phyloP scores from a whole-genome alignment of 37 sponge, comb jelly and placozoan genomes.

The Bolinopsis microptera region DNA sequence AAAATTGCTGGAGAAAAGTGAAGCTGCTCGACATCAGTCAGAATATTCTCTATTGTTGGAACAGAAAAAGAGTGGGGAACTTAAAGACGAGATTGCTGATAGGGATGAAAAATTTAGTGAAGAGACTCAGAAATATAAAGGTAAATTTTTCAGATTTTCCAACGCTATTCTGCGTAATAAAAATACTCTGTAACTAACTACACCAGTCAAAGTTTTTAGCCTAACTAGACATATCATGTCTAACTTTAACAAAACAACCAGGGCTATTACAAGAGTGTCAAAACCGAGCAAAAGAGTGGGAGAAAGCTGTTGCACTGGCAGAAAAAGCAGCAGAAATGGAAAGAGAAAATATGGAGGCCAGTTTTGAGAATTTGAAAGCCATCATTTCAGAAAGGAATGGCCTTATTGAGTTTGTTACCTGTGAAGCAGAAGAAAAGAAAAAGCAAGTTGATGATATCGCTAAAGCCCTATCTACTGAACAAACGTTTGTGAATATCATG shows the following conservation, averaged over 20 bases:
- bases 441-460: background rate
- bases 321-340: slow-evolving; percentile 30
- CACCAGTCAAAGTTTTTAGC: background rate
- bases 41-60: slow-evolving; percentile 38
- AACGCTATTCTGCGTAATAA: background rate
- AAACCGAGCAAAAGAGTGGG: slow-evolving; percentile 43
- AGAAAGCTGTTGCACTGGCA: slow-evolving; percentile 25
- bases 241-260: no score
- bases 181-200: background rate
- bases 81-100: background rate
- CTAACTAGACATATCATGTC: no score
- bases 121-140: slow-evolving; percentile 15
- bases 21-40: slow-evolving; percentile 22
- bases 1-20: slow-evolving; percentile 48
- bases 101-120: background rate
- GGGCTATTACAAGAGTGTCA: background rate
- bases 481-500: background rate
- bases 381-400: slow-evolving; percentile 11
- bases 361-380: background rate
- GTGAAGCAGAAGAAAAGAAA: slow-evolving; percentile 5
- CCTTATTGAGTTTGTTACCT: background rate
- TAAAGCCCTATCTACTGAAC: background rate
- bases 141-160: background rate
- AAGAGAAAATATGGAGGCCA: background rate
- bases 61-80: slow-evolving; percentile 26